Evolutionary conservation across 2,888 invertebrate genomes (phyloP), one percentile per base, ranked within the genome.

Genomic region (Ectobius pallidus): DNA sequence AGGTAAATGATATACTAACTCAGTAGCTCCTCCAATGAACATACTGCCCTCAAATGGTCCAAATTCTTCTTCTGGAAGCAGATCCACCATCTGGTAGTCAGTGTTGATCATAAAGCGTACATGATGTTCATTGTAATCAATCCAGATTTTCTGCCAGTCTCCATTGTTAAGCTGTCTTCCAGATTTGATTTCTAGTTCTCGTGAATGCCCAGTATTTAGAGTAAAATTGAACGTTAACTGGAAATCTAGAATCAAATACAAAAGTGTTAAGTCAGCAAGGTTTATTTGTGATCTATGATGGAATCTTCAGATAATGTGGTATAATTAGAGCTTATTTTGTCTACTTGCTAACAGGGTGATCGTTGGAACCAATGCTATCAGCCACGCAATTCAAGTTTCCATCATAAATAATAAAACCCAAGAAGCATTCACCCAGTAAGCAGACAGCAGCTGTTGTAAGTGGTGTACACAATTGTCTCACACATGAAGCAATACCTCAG

Each of bases 121-220:
- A 82, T 96, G 96, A 82, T 96, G 94, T 81, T 93, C 92, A 84
- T 96, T 96, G 81, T 96, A 95, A 85, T 97, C 96, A 75, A 97
- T 94, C 93, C 95, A 94, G 76, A 97, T 91, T 84, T 96, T 95
- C 82, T 97, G 97, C 97, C 97, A 97, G 81, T 96, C 95, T 0
- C 96, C 97, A 68, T 93, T 93, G 81, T 96, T 96, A 63, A 97
- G 86, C 80, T 92, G 91, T 61, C 92, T 86, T 77, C 91, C 89
- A 2, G 95, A 95, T 79, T 91, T 91, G 75, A 97, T 93, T 58
- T 92, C 93, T 73, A 95, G 85, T 80, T 92, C 93, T 77, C 93
- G 89, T 63, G 92, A 91, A 7, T 91, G 91, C 0, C 93, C 94
- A 44, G 93, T 95, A 84, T 93, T 95, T 34, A 94, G 84, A 0